A percentile compares a stretch with the other conserved stretches of the same genome.
Conservation (phyloP, 2,888 invertebrate genomes). For the Macaria notata region DNA sequence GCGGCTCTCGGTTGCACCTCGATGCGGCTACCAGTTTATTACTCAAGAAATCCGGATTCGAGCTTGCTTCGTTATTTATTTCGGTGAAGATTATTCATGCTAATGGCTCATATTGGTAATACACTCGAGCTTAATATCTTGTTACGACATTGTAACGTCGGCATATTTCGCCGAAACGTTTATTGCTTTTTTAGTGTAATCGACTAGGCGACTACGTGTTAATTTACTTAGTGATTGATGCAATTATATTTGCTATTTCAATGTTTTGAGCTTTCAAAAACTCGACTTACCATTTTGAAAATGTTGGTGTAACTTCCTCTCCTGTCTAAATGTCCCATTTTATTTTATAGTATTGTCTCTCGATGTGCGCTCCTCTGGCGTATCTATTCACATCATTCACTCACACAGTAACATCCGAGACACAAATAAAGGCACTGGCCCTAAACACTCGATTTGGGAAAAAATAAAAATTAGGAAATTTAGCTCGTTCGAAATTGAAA, state of each 20-base stretch:
- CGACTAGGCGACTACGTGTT: too few species aligned
- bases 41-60: conserved; percentile 50
- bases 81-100: conserved; percentile 41
- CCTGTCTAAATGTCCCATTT: conserved; percentile 70
- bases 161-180: conserved; percentile 1
- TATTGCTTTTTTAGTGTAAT: conserved; percentile 1
- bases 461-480: conserved; percentile 44
- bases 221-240: too few species aligned
- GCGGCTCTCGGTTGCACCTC: conserved; percentile 44
- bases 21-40: conserved; percentile 60
- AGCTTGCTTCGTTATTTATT: conserved; percentile 39
- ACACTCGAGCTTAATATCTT: conserved; percentile 34
- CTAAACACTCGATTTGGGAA: conserved; percentile 55
- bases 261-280: not conserved
- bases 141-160: conserved; percentile 39
- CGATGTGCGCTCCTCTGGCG: conserved; percentile 40
- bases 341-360: conserved; percentile 39
- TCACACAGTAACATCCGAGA: conserved; percentile 52
- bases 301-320: conserved; percentile 52
- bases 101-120: conserved; percentile 37
- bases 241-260: not conserved
- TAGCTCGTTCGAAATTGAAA: conserved; percentile 58
- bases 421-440: conserved; percentile 57
- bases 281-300: conserved; percentile 70
- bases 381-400: conserved; percentile 72